These are phyloP conservation scores for Elgaria multicarinata DNA, from an alignment of 2,113 vertebrate genomes.

Conservation along the genomic window DNA sequence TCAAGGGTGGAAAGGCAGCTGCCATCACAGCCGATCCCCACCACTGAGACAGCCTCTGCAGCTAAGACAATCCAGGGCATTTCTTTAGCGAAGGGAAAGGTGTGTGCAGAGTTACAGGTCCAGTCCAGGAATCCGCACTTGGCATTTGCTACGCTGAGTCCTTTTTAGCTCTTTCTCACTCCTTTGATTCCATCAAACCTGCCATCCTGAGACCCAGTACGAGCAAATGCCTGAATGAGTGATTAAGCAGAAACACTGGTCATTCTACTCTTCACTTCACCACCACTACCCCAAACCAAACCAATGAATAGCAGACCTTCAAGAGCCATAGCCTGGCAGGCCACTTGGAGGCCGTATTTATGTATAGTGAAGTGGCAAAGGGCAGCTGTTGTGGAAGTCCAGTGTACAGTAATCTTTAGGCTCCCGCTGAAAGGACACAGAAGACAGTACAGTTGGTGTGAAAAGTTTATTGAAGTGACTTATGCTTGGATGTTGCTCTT, in stretches of 20 bases:
- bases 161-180: background rate
- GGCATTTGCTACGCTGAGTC: background rate
- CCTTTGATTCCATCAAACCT: background rate
- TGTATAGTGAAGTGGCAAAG: background rate
- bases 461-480: slow-evolving; percentile 30
- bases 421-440: background rate
- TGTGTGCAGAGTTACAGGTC: background rate
- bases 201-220: background rate
- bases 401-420: background rate
- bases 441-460: background rate
- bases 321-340: background rate
- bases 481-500: slow-evolving; percentile 89
- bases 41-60: background rate
- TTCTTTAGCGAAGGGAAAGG: background rate
- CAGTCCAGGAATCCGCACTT: background rate
- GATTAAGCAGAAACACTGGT: background rate
- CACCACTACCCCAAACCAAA: background rate
- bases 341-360: background rate
- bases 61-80: background rate
- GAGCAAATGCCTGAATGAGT: background rate
- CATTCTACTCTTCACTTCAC: too few species aligned
- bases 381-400: background rate
- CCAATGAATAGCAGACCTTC: background rate
- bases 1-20: background rate
- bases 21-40: background rate